These are phyloP conservation scores for Neolamprologus devosi DNA, from an alignment of 2,113 vertebrate species.

Conservation along the genomic window DNA sequence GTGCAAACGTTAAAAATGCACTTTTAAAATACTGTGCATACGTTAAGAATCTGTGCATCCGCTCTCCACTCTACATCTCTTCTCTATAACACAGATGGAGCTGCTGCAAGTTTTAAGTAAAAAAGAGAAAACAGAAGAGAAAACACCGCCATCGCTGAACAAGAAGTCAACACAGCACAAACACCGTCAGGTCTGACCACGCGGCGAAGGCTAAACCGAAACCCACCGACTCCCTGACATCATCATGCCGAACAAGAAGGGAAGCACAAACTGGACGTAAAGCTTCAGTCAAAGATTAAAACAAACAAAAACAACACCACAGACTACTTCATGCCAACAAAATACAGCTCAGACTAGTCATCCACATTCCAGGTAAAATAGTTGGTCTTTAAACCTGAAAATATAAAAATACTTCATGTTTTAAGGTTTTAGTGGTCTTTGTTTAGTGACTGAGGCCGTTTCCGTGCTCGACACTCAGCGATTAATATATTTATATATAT, in stretches of 20 bases:
- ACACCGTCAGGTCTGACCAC: not conserved
- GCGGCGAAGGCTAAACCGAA: not conserved
- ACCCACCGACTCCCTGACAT: not conserved
- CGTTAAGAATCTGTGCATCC: not conserved
- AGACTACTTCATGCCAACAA: constrained; percentile 37
- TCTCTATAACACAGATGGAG: not conserved
- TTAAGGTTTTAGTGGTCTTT: not conserved
- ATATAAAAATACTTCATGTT: constrained; percentile 38
- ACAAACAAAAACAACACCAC: not conserved
- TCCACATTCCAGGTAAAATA: not conserved
- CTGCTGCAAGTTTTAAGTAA: not conserved
- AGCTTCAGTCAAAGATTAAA: not conserved
- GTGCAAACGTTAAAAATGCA: constrained; percentile 34
- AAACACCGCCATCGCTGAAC: not conserved
- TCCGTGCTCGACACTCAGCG: not conserved
- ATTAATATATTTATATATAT: not conserved
- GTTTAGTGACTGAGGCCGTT: not conserved
- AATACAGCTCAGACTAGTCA: not conserved
- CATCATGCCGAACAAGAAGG: not conserved
- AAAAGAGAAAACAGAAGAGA: not conserved
- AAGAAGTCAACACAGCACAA: not conserved
- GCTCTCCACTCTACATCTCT: not conserved
- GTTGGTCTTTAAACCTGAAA: not conserved
- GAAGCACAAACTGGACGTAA: constrained; percentile 2
- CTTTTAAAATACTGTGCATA: constrained; percentile 17